Percentiles rank a stretch among this genome's conserved stretches.
Conservation (phyloP, 2,797 vertebrate genomes). For the Phyllotis vaccarum region DNA sequence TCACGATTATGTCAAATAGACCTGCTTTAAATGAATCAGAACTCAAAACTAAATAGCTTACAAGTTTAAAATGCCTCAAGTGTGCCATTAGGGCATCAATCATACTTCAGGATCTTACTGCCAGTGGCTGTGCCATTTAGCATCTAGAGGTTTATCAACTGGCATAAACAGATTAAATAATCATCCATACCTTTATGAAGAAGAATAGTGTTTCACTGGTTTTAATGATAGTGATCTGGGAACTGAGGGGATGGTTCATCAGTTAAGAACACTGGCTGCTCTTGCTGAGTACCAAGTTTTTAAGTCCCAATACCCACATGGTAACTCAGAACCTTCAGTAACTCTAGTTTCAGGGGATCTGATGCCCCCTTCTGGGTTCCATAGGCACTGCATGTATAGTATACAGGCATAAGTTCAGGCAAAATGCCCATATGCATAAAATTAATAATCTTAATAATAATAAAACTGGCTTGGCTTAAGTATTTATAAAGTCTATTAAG, state of each 20-base stretch:
- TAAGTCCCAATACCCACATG: no score
- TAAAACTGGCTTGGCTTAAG: background rate
- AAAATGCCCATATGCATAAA: background rate
- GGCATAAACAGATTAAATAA: constrained; percentile 29
- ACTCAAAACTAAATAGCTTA: constrained; percentile 49
- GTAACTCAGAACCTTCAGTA: background rate
- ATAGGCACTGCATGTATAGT: background rate
- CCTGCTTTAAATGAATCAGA: constrained; percentile 35
- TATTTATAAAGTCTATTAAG: background rate
- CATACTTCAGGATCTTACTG: background rate
- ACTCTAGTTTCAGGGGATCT: background rate
- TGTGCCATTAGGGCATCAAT: background rate
- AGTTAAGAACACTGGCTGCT: background rate
- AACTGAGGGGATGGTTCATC: background rate
- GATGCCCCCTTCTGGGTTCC: background rate
- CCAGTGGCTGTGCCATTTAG: constrained; percentile 1
- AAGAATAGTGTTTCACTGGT: background rate
- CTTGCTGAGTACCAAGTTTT: background rate
- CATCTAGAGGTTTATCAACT: background rate
- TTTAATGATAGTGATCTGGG: background rate
- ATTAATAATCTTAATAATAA: background rate
- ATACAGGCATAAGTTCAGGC: background rate
- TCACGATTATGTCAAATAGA: constrained; percentile 53
- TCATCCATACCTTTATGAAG: background rate
- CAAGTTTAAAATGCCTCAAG: constrained; percentile 35